Evolutionary conservation across 2,888 invertebrate genomes (phyloP).

Genomic region (Parochlus steinenii): DNA sequence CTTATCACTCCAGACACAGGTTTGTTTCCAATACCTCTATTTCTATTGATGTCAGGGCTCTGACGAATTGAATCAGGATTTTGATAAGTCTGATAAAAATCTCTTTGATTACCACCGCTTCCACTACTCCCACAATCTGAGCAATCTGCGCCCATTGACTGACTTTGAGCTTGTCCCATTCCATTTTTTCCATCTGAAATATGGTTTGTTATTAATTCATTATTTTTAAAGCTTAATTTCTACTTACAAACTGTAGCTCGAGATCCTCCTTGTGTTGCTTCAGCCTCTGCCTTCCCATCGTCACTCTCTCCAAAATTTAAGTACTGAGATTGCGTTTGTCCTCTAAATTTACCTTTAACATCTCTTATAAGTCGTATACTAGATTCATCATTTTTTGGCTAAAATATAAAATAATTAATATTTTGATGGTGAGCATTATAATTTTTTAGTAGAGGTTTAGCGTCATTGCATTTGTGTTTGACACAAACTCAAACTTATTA

Average conservation of each 20-base stretch:
- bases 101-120: too few relatives aligned
- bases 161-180: conserved; percentile 81
- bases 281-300: conserved; percentile 66
- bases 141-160: conserved; percentile 53
- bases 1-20: neutral
- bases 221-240: neutral
- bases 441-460: too few relatives aligned
- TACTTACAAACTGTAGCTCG: conserved; percentile 27
- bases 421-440: too few relatives aligned
- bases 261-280: conserved; percentile 42
- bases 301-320: conserved; percentile 46
- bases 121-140: conserved; percentile 42
- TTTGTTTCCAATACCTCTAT: neutral
- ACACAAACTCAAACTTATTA: too few relatives aligned
- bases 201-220: neutral
- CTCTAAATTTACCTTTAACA: conserved; percentile 30
- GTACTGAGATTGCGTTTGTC: conserved; percentile 75
- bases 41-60: too few relatives aligned
- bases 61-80: too few relatives aligned
- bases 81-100: too few relatives aligned
- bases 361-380: too few relatives aligned
- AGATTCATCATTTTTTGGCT: too few relatives aligned
- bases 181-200: conserved; percentile 58
- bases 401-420: too few relatives aligned
- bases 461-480: too few relatives aligned